Conservation (phyloP, 2,113 vertebrate genomes). For the Rhipidura dahli region DNA sequence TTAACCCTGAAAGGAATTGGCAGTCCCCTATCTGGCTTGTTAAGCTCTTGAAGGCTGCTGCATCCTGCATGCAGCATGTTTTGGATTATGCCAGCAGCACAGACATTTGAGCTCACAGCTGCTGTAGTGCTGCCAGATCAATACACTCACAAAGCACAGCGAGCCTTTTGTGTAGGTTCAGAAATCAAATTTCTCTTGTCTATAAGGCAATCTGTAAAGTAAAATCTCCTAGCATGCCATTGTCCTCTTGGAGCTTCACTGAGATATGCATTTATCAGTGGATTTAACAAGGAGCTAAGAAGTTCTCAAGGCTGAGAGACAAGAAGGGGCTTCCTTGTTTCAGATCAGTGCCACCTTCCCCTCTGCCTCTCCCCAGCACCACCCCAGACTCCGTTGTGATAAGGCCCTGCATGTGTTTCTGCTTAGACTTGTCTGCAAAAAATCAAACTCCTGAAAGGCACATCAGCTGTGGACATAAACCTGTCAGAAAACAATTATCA, state of each 20-base stretch:
- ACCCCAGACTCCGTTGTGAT: neutral
- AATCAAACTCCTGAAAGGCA: neutral
- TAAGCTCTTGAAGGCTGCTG: constrained; percentile 30
- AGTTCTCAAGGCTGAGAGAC: neutral
- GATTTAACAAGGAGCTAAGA: neutral
- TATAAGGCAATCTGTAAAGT: neutral
- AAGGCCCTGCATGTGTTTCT: neutral
- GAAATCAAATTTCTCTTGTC: constrained; percentile 48
- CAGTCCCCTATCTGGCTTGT: constrained; percentile 29
- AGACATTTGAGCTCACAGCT: constrained; percentile 36
- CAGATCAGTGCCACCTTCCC: neutral
- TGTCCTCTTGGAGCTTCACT: neutral
- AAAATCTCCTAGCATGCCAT: neutral
- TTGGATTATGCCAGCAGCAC: neutral
- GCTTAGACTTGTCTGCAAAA: constrained; percentile 19
- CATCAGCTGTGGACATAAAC: neutral
- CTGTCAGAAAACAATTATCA: constrained; percentile 19
- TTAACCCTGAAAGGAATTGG: constrained; percentile 19
- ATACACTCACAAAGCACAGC: constrained; percentile 11
- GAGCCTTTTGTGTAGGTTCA: neutral
- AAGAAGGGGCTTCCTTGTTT: neutral
- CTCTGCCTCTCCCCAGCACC: neutral
- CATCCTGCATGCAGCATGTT: constrained; percentile 19
- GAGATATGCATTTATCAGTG: neutral
- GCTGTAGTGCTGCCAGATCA: constrained; percentile 23